Evolutionary conservation across 2,113 vertebrate genomes (phyloP).

Genomic region (Leptocoma aspasia): DNA sequence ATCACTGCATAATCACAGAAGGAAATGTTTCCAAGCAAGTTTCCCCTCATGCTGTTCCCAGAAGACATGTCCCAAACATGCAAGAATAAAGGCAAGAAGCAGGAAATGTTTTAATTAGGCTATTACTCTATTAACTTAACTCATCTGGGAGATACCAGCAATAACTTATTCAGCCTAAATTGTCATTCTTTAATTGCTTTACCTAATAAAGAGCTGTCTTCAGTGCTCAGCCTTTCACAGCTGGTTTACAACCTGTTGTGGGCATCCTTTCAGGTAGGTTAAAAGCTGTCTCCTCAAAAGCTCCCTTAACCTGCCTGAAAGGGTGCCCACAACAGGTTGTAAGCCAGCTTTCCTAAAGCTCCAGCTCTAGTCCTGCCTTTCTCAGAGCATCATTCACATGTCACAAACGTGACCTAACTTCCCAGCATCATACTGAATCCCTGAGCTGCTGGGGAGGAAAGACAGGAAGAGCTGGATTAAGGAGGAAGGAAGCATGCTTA

Average conservation of each 20-base stretch:
- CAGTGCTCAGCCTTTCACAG: neutral
- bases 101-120: constrained; percentile 29
- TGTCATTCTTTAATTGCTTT: neutral
- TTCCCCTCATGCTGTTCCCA: neutral
- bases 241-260: neutral
- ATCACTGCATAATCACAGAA: neutral
- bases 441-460: neutral
- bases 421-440: neutral
- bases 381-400: neutral
- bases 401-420: neutral
- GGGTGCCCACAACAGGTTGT: neutral
- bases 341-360: neutral
- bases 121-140: neutral
- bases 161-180: neutral
- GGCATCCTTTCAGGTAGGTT: neutral
- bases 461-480: neutral
- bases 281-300: neutral
- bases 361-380: neutral
- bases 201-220: neutral
- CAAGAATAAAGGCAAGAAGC: neutral
- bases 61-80: neutral
- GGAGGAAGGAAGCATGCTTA: neutral
- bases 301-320: neutral
- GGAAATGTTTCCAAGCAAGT: neutral
- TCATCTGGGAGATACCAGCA: neutral